Conservation (phyloP, 1,140 invertebrate genomes). For the Drosophila rhopaloa region DNA sequence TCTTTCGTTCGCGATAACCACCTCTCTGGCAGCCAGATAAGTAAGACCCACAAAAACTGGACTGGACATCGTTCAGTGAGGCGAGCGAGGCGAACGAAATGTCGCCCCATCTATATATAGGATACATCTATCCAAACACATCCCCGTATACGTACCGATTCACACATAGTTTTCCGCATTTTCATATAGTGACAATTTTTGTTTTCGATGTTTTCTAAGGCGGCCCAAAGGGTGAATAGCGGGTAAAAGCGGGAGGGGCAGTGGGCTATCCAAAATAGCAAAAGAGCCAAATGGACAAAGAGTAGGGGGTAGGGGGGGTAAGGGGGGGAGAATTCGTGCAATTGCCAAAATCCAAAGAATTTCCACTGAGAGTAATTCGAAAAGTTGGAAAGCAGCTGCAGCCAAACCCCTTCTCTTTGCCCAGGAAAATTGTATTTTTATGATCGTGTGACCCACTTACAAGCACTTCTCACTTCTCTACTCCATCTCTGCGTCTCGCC, state of each 20-base stretch:
- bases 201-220: conserved; percentile 58
- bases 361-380: conserved; percentile 57
- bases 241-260: conserved; percentile 3
- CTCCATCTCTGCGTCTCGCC: background rate
- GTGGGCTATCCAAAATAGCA: conserved; percentile 67
- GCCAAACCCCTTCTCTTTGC: conserved; percentile 28
- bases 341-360: conserved; percentile 80
- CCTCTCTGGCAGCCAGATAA: conserved; percentile 7
- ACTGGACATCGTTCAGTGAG: conserved; percentile 73
- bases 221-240: conserved; percentile 28
- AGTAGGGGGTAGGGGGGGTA: background rate
- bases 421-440: conserved; percentile 55
- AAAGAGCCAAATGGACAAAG: conserved; percentile 25
- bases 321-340: conserved; percentile 41
- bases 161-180: conserved; percentile 78
- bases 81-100: conserved; percentile 53
- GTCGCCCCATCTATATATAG: conserved; percentile 76
- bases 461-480: background rate
- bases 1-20: background rate
- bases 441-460: conserved; percentile 49
- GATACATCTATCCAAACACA: conserved; percentile 39
- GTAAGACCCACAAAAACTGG: conserved; percentile 56
- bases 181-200: conserved; percentile 77
- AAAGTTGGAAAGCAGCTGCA: conserved; percentile 63
- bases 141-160: conserved; percentile 51